A percentile compares a stretch with the other conserved stretches of the same genome.
Conservation (phyloP, 2,888 invertebrate genomes). For the Drosophila stalkeri region DNA sequence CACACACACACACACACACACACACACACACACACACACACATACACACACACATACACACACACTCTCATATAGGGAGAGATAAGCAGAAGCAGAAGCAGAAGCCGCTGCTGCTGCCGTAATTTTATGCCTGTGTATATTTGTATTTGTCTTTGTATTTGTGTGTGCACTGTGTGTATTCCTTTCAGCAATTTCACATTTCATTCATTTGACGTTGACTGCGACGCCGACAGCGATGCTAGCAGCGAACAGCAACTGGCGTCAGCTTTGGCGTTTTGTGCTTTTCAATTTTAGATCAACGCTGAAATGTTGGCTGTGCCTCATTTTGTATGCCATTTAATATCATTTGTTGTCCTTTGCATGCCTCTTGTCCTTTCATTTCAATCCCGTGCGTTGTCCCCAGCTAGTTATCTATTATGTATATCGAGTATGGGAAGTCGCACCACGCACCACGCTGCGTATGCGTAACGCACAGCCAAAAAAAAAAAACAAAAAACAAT, state of each 20-base stretch:
- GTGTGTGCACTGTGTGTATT: slow-evolving; percentile 16
- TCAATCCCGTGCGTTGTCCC: slow-evolving; percentile 37
- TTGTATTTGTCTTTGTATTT: slow-evolving; percentile 20
- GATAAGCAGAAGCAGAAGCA: slow-evolving; percentile 64
- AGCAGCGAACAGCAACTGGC: slow-evolving; percentile 3
- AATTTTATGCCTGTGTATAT: slow-evolving; percentile 62
- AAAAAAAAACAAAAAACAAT: background rate
- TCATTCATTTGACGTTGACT: slow-evolving; percentile 38
- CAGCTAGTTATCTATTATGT: slow-evolving; percentile 62
- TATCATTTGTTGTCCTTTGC: slow-evolving; percentile 64
- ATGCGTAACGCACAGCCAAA: slow-evolving; percentile 72
- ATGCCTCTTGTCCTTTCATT: slow-evolving; percentile 9
- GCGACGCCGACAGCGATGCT: slow-evolving; percentile 5
- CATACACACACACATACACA: background rate
- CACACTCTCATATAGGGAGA: background rate
- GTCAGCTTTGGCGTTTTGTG: slow-evolving; percentile 27
- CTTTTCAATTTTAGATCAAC: slow-evolving; percentile 78
- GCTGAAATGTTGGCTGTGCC: slow-evolving; percentile 47
- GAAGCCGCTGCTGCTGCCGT: slow-evolving; percentile 34
- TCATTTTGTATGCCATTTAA: slow-evolving; percentile 80
- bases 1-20: slow-evolving; percentile 28
- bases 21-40: slow-evolving; percentile 30
- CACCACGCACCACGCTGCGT: slow-evolving; percentile 57
- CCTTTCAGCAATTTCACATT: slow-evolving; percentile 54
- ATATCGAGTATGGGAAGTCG: slow-evolving; percentile 21